Evolutionary conservation across 2,888 invertebrate genomes (phyloP), one percentile per base, ranked within the genome.

Genomic region (Conops quadrifasciatus): DNA sequence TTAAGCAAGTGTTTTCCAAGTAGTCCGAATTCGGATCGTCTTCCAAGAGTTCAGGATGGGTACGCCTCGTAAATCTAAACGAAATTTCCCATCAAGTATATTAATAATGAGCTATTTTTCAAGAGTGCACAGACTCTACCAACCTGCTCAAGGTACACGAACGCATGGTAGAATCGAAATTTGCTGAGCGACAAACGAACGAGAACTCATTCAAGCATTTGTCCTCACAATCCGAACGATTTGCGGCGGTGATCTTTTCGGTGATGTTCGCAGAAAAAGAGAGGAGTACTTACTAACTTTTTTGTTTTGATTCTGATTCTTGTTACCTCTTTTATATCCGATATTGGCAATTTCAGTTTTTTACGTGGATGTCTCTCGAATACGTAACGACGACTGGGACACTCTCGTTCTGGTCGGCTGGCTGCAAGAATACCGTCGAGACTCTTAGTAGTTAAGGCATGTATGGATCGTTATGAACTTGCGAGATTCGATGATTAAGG

Each of bases 1-100:
- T 94, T 15, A 96, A 87, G 83, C 96, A 96, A 63, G 95, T 94
- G 81, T 96, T 96, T 88, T 96, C 96, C 80, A 96, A 87, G 84
- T 96, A 96, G 83, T 96, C 95, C 0, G 93, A 92, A 82, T 93
- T 94, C 1, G 94, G 92, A 82, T 95, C 94, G 79, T 95, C 94
- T 84, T 93, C 93, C 63, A 95, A 86, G 15, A 94, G 86, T 79
- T 94, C 93, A 0, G 95, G 94, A 83, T 95, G 94, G 0, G 95
- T 94, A 80, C 95, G 88, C 78, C 95, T 88, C 0, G 95, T 96
- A 81, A 94, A 94, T 76, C 91, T 87, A 45, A 28, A 62, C 63
- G 49, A 45, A 65, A 28, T 53, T 53, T 53, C 36, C 9, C 9
- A 51, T 43, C 13, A 43, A 19, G 36, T 1, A 62, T 16, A 62